These are phyloP conservation scores for Hippocampus abdominalis DNA, from an alignment of 2,113 vertebrate genomes.

Conservation along the genomic window DNA sequence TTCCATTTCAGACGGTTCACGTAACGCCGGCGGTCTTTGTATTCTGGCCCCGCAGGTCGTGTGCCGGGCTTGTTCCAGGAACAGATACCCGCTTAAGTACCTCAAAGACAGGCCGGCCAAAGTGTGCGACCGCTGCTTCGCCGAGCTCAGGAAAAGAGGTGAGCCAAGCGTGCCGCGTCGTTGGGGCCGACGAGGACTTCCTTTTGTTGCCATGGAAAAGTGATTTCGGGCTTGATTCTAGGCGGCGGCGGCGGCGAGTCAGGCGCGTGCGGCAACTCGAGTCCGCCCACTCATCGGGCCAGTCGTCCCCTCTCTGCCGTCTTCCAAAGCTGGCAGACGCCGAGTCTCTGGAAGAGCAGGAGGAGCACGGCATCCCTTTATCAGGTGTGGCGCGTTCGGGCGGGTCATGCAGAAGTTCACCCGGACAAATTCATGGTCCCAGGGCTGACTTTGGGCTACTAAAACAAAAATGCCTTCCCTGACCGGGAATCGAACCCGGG, in stretches of 20 bases:
- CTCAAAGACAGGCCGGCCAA: slow-evolving; percentile 91
- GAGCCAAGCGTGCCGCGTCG: no score
- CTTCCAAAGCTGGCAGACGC: slow-evolving; percentile 88
- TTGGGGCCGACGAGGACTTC: not conserved
- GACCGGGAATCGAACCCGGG: slow-evolving; percentile 65
- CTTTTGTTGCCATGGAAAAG: not conserved
- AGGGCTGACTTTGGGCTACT: no score
- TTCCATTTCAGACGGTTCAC: not conserved
- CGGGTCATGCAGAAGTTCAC: not conserved
- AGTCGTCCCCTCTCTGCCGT: slow-evolving; percentile 88
- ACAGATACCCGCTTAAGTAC: slow-evolving; percentile 94
- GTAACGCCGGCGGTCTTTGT: not conserved
- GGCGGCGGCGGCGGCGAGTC: slow-evolving; percentile 65
- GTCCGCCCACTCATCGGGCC: slow-evolving; percentile 76
- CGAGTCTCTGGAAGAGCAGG: slow-evolving; percentile 87
- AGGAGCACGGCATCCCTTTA: slow-evolving; percentile 82
- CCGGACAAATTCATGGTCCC: no score
- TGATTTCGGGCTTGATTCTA: slow-evolving; percentile 24
- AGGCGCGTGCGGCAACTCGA: slow-evolving; percentile 55
- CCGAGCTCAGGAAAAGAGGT: slow-evolving; percentile 87
- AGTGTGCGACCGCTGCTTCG: slow-evolving; percentile 90
- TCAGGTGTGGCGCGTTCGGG: slow-evolving; percentile 72
- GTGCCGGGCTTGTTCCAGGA: slow-evolving; percentile 90
- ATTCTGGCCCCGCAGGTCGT: slow-evolving; percentile 77
- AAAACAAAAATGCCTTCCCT: not conserved